Percentiles rank a stretch among this genome's conserved stretches.
phyloP scores from a whole-genome alignment of 2,888 invertebrate species.

The Lochmaea crataegi region DNA sequence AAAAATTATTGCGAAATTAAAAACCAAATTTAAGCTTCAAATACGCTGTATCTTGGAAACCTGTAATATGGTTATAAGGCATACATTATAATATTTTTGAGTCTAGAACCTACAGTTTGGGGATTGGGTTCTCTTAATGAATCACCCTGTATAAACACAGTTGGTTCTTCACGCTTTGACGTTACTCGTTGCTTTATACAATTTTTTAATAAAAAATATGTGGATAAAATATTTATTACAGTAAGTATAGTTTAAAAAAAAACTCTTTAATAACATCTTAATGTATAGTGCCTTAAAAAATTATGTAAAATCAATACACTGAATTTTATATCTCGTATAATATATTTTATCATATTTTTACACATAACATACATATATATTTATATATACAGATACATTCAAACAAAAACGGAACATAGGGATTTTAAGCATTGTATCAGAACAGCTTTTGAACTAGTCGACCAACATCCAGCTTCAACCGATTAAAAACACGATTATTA shows the following conservation, averaged over 20 bases:
- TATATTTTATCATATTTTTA: conserved; percentile 2
- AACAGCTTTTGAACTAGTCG: no score
- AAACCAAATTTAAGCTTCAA: no score
- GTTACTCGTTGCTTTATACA: not conserved
- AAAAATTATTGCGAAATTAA: no score
- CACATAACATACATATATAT: conserved; percentile 3
- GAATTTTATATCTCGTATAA: not conserved
- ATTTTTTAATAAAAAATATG: conserved; percentile 11
- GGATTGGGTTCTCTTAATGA: no score
- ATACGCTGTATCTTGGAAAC: no score
- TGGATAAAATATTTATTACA: conserved; percentile 16
- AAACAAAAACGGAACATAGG: no score
- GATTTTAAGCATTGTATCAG: no score
- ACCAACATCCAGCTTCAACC: no score
- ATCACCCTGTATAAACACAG: not conserved
- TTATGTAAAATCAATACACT: not conserved
- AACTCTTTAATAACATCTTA: conserved; percentile 13
- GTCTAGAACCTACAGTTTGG: no score
- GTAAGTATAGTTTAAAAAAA: conserved; percentile 5
- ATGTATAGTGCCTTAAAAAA: conserved; percentile 18
- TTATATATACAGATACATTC: no score
- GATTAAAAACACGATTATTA: no score
- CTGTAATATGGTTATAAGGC: no score
- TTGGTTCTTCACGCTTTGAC: not conserved
- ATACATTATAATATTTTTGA: not conserved